Base-by-base conservation (phyloP, 2,797 vertebrate species). In the Simalia tracyae region DNA sequence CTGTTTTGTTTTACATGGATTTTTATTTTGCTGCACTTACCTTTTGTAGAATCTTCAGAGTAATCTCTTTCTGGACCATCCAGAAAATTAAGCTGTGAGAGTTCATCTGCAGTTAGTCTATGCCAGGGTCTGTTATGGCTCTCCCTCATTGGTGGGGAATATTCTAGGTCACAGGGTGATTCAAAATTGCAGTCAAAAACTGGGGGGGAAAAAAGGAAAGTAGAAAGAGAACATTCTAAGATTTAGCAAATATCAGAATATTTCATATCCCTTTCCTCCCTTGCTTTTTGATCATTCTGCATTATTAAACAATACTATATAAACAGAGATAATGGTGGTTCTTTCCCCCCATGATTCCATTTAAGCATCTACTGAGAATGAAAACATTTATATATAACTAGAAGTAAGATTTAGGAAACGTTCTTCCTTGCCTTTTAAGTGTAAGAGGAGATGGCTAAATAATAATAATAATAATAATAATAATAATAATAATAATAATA, bases 161-260 rank as follows among this genome's bases (percentile, higher is more conserved):
- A 98, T 89, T 98, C 97, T 94, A 98, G 95, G 72, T 98, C 97
- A 91, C 98, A 98, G 89, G 97, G 97, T 31, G 96, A 97, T 94
- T 98, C 97, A 92, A 98, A 98, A 94, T 97, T 97, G 95, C 98
- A 98, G 90, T 98, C 97, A 91, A 98, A 97, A 91, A 97, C 98
- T 98, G 94, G 87, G 96, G 96, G 36, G 93, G 93, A 1, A 95
- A 95, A 95, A 60, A 2, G 86, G 1, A 92, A 88, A 50, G 95
- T 0, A 86, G 64, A 85, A 86, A 57, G 31, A 61, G 46, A 93
- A 91, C 2, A 94, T 86, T 0, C 0, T 0, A 11, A 88, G 3
- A 24, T 95, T 54, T 26, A 31, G 26, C 50, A 66, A 66, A 56
- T 46, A 24, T 46, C 22, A 81, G 42, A 81, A 86, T 17, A 81